Conservation (phyloP, 2,797 vertebrate genomes). For the Myotis vivesi region DNA sequence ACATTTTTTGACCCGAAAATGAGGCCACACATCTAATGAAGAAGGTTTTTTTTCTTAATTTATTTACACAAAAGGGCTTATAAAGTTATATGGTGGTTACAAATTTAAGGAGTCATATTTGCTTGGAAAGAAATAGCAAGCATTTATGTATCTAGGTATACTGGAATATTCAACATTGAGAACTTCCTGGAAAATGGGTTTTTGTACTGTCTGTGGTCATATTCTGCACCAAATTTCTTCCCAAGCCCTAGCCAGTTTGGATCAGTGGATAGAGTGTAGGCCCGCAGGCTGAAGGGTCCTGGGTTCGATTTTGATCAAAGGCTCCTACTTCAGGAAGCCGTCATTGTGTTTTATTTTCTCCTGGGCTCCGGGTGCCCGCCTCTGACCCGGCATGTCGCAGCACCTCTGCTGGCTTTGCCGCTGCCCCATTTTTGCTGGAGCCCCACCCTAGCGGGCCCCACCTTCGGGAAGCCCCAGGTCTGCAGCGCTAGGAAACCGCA, state of each 20-base stretch:
- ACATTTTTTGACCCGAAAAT: neutral
- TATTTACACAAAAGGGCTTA: neutral
- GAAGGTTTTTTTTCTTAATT: neutral
- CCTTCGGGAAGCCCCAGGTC: constrained; percentile 66
- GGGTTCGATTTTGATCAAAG: no score
- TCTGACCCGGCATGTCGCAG: neutral
- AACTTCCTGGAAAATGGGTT: neutral
- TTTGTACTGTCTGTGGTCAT: neutral
- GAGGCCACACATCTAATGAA: neutral
- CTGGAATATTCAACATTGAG: neutral
- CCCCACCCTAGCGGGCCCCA: constrained; percentile 45
- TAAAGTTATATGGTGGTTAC: neutral
- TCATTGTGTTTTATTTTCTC: neutral
- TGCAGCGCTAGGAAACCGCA: neutral
- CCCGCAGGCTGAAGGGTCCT: no score
- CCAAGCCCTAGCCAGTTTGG: no score
- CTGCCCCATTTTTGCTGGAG: neutral
- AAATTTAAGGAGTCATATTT: neutral
- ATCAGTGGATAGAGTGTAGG: neutral
- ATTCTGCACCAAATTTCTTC: neutral
- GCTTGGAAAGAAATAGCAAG: neutral
- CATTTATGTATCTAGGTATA: neutral
- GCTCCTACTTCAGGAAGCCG: neutral
- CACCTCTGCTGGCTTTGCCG: constrained; percentile 31
- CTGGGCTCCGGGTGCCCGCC: neutral